Conservation (phyloP, 2,113 vertebrate genomes). For the Sarotherodon lohbergeri region DNA sequence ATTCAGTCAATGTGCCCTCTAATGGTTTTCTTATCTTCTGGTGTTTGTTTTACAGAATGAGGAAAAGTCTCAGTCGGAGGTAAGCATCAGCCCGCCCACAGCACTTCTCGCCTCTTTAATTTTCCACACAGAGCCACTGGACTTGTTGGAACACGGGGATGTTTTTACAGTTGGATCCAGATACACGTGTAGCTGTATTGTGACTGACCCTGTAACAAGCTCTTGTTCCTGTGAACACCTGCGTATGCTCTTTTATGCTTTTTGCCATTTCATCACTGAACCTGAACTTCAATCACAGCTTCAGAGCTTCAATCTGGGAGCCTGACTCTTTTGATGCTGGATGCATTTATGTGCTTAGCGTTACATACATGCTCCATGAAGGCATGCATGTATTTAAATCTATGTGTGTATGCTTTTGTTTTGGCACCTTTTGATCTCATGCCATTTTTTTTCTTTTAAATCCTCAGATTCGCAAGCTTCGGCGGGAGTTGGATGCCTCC, state of each 20-base stretch:
- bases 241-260: slow-evolving; percentile 14
- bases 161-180: slow-evolving; percentile 35
- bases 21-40: slow-evolving; percentile 34
- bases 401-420: not conserved
- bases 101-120: slow-evolving; percentile 36
- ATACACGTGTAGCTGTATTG: slow-evolving; percentile 34
- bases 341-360: not conserved
- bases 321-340: slow-evolving; percentile 14
- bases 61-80: slow-evolving; percentile 98
- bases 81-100: slow-evolving; percentile 63
- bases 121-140: not conserved
- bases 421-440: not conserved
- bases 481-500: slow-evolving; percentile 92
- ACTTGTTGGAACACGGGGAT: slow-evolving; percentile 43
- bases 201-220: slow-evolving; percentile 20
- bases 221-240: slow-evolving; percentile 46
- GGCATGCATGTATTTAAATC: not conserved
- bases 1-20: not conserved
- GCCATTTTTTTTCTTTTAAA: not conserved
- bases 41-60: slow-evolving; percentile 82
- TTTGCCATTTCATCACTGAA: not conserved
- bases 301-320: slow-evolving; percentile 10
- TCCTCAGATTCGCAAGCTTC: slow-evolving; percentile 88
- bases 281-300: not conserved
- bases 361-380: not conserved